Evolutionary conservation across 2,888 invertebrate genomes (phyloP).

Genomic region (Lasioglossum pauxillum): DNA sequence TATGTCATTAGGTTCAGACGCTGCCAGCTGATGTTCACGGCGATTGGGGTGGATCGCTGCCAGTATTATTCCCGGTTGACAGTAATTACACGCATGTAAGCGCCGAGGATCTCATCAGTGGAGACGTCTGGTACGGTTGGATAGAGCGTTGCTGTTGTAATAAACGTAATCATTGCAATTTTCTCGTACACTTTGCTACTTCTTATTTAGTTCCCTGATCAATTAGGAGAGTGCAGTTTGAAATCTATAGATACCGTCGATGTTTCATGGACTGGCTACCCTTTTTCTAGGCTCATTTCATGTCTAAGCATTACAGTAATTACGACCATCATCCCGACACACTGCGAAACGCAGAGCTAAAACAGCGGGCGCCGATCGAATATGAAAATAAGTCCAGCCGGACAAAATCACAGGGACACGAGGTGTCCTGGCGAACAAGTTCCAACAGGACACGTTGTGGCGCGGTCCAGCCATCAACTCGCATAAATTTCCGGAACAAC

Average conservation of each 20-base stretch:
- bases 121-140: conserved; percentile 12
- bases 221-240: neutral
- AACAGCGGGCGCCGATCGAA: neutral
- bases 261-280: neutral
- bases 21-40: conserved; percentile 46
- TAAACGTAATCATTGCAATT: conserved; percentile 9
- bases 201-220: neutral
- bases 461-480: neutral
- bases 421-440: neutral
- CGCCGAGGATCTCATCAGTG: conserved; percentile 31
- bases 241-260: neutral
- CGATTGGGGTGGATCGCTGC: conserved; percentile 44
- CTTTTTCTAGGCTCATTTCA: neutral
- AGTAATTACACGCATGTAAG: conserved; percentile 49
- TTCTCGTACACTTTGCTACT: neutral
- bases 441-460: neutral
- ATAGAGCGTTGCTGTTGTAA: conserved; percentile 28
- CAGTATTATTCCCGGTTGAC: conserved; percentile 55
- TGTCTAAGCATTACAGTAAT: neutral
- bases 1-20: conserved; percentile 70
- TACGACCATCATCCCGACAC: neutral
- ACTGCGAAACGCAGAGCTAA: neutral
- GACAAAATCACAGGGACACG: neutral
- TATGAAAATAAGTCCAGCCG: neutral
- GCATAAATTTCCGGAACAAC: conserved; percentile 11